phyloP scores from a whole-genome alignment of 2,113 vertebrate species.

The Oreochromis aureus region DNA sequence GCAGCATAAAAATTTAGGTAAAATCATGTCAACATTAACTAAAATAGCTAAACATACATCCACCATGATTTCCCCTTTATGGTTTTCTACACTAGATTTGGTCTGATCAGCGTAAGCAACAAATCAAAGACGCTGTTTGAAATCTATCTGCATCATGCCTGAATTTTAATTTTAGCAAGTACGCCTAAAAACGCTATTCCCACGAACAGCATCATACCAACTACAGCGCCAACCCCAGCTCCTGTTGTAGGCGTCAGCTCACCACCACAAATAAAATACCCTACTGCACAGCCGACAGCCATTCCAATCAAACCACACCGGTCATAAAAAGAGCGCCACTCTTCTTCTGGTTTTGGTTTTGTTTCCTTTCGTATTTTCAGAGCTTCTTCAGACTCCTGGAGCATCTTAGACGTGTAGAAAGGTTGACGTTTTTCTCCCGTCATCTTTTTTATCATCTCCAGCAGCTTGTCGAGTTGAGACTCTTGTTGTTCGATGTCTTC shows the following conservation, averaged over 20 bases:
- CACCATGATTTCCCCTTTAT: not conserved
- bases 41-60: accelerated
- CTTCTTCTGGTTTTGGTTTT: accelerated
- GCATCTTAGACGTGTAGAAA: not conserved
- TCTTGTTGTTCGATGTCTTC: accelerated
- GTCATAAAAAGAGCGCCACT: accelerated
- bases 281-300: not conserved
- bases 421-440: too few species aligned
- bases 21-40: too few species aligned
- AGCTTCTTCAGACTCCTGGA: not conserved
- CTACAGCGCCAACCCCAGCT: not conserved
- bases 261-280: too few species aligned
- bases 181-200: not conserved
- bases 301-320: not conserved
- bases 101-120: not conserved
- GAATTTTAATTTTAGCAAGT: not conserved
- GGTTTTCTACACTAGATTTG: not conserved
- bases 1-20: too few species aligned
- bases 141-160: accelerated
- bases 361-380: not conserved
- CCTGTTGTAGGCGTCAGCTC: not conserved
- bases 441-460: not conserved
- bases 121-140: not conserved
- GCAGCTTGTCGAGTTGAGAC: accelerated
- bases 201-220: accelerated